Conservation (phyloP, 2,888 invertebrate species). For the Epistrophe eligans region DNA sequence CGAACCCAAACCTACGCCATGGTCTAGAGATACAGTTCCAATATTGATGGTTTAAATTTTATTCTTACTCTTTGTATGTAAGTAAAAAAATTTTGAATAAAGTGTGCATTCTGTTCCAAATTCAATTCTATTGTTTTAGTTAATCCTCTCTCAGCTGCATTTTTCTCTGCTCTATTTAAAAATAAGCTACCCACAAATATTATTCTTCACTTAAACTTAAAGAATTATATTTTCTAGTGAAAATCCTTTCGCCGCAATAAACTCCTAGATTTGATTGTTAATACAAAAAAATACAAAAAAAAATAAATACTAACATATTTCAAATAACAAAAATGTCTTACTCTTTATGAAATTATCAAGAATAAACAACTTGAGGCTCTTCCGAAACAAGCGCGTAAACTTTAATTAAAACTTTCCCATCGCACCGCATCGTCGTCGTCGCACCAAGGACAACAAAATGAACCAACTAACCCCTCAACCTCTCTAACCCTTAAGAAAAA, state of each 20-base stretch:
- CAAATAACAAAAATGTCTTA: conserved; percentile 35
- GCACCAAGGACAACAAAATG: not conserved
- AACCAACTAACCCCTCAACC: not conserved
- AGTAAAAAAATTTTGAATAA: not conserved
- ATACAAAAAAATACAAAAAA: conserved; percentile 13
- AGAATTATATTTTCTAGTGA: conserved; percentile 7
- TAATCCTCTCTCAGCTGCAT: not conserved
- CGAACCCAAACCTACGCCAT: too few relatives aligned
- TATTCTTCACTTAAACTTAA: conserved; percentile 1
- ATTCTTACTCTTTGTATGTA: too few relatives aligned
- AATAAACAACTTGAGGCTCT: conserved; percentile 62
- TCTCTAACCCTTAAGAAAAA: not conserved
- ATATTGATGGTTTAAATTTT: too few relatives aligned
- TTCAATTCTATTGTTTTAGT: not conserved
- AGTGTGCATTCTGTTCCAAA: not conserved
- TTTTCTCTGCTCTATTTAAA: not conserved
- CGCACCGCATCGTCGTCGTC: not conserved
- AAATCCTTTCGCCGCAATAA: conserved; percentile 58
- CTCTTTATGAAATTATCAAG: conserved; percentile 53
- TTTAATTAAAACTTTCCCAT: conserved; percentile 73
- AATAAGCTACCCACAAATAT: not conserved
- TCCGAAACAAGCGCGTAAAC: conserved; percentile 61
- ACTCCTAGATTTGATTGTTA: conserved; percentile 59
- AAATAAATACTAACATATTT: not conserved
- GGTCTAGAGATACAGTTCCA: too few relatives aligned